These are phyloP conservation scores for Ptilorrhoa leucosticta DNA, from an alignment of 2,113 vertebrate genomes.

Conservation along the genomic window DNA sequence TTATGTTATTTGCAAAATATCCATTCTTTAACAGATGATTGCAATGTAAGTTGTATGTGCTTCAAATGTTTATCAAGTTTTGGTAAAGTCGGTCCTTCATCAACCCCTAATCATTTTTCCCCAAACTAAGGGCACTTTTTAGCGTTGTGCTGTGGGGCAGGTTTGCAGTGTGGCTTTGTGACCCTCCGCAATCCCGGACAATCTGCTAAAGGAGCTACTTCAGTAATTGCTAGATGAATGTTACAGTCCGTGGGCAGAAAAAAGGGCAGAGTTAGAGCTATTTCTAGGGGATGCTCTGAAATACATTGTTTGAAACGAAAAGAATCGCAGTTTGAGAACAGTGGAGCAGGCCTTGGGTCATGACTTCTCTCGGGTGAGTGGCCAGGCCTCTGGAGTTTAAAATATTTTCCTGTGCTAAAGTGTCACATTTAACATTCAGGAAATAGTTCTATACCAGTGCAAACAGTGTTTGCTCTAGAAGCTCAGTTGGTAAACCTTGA, in stretches of 20 bases:
- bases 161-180: constrained; percentile 5
- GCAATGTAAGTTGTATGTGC: background rate
- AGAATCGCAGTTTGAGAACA: constrained; percentile 18
- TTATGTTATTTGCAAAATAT: background rate
- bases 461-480: constrained; percentile 19
- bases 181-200: background rate
- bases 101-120: constrained; percentile 2
- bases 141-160: constrained; percentile 37
- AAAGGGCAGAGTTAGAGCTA: constrained; percentile 42
- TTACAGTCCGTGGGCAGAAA: constrained; percentile 40
- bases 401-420: constrained; percentile 21
- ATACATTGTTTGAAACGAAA: constrained; percentile 44
- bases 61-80: constrained; percentile 28
- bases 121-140: background rate
- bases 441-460: background rate
- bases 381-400: constrained; percentile 38
- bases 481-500: background rate
- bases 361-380: background rate
- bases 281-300: constrained; percentile 58
- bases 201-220: constrained; percentile 30
- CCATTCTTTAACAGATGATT: background rate
- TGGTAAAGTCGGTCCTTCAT: constrained; percentile 29
- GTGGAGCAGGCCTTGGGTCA: constrained; percentile 19
- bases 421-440: background rate
- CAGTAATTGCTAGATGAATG: constrained; percentile 44